Percentiles rank a stretch among this genome's conserved stretches.
Evolutionary conservation across 2,113 vertebrate species (phyloP).

Genomic region (Hippopotamus amphibius): DNA sequence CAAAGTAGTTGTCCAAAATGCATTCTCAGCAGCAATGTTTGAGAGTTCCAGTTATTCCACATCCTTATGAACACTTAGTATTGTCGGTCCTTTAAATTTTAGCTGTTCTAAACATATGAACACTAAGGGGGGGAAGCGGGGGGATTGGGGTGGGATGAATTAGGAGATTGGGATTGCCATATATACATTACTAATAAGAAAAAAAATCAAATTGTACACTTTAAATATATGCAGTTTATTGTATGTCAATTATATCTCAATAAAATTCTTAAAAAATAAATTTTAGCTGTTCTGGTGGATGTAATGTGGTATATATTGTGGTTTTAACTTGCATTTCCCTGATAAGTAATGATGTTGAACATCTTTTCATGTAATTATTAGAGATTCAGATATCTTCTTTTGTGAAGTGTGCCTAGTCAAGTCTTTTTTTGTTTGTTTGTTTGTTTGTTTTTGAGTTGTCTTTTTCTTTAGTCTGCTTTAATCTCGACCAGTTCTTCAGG

Average conservation of each 20-base stretch:
- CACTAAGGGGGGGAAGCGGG: too few relatives aligned
- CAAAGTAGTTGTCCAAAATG: neutral
- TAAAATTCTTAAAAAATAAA: neutral
- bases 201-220: too few relatives aligned
- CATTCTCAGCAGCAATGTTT: neutral
- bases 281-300: neutral
- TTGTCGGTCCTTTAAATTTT: neutral
- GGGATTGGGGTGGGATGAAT: too few relatives aligned
- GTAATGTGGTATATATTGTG: neutral
- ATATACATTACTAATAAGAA: too few relatives aligned
- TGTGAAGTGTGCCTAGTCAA: neutral
- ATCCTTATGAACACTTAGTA: neutral
- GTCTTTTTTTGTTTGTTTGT: neutral
- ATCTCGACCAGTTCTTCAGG: neutral
- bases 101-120: neutral
- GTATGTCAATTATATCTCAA: too few relatives aligned
- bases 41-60: conserved; percentile 16
- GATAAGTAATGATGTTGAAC: neutral
- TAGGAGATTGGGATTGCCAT: too few relatives aligned
- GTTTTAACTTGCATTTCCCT: neutral
- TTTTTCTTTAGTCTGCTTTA: conserved; percentile 11
- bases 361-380: conserved; percentile 19
- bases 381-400: neutral
- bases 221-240: too few relatives aligned
- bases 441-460: neutral